Conservation (phyloP, 2,113 vertebrate species). For the Semnornis frantzii region DNA sequence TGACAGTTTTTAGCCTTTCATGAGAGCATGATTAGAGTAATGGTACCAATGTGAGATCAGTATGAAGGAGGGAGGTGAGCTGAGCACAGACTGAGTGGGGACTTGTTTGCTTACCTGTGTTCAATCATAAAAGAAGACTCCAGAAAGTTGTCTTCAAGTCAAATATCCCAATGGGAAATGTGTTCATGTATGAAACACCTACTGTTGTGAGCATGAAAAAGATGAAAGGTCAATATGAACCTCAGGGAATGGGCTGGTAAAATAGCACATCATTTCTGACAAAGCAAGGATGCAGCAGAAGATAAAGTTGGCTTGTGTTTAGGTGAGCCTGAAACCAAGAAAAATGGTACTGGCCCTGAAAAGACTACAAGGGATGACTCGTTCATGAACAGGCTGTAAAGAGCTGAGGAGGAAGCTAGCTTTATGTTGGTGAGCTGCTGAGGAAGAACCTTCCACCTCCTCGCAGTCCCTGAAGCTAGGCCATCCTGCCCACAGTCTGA, state of each 20-base stretch:
- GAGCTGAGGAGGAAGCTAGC: background rate
- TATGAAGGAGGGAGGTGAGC: background rate
- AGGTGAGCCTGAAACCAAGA: background rate
- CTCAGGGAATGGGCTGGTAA: background rate
- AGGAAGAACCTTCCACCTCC: background rate
- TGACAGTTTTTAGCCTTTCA: background rate
- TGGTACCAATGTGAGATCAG: background rate
- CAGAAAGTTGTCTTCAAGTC: background rate
- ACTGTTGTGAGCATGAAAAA: background rate
- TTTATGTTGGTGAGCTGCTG: background rate
- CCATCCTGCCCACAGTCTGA: background rate
- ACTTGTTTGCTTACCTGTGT: background rate
- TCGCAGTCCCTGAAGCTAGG: background rate
- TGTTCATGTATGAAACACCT: background rate
- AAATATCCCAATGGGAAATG: background rate
- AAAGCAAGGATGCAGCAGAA: slow-evolving; percentile 11
- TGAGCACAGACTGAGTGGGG: background rate
- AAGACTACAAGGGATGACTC: background rate
- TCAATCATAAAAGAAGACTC: background rate
- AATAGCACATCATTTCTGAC: background rate
- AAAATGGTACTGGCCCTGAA: background rate
- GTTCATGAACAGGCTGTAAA: background rate
- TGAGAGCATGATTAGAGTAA: background rate
- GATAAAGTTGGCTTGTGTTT: slow-evolving; percentile 2
- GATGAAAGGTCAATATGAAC: slow-evolving; percentile 11